These are phyloP conservation scores for Taeniopygia guttata DNA, from an alignment of 2,797 vertebrate species.

Conservation along the genomic window DNA sequence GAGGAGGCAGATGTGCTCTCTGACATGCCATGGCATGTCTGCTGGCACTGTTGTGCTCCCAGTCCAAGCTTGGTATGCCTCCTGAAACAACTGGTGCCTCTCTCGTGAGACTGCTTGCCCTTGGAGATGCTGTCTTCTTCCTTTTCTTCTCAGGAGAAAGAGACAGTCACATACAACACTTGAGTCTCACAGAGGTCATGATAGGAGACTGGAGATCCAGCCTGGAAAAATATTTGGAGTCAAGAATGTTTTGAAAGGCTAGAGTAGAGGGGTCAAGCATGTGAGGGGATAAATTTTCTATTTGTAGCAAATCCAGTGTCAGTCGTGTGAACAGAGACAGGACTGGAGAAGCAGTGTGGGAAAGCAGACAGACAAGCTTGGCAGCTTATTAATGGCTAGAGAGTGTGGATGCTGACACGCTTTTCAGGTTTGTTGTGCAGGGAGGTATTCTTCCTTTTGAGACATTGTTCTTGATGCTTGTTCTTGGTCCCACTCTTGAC, in stretches of 20 bases:
- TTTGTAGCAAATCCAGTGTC: slow-evolving; percentile 25
- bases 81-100: neutral
- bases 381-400: neutral
- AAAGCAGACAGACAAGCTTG: neutral
- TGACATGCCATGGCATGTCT: neutral
- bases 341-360: neutral
- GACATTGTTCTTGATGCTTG: neutral
- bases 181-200: neutral
- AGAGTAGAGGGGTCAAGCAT: slow-evolving; percentile 4
- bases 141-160: neutral
- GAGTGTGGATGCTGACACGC: neutral
- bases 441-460: neutral
- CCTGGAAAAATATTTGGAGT: slow-evolving; percentile 29
- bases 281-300: neutral
- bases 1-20: neutral
- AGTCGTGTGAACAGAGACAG: neutral
- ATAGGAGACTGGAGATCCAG: neutral
- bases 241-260: slow-evolving; percentile 35
- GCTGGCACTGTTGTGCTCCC: neutral
- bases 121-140: neutral
- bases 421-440: neutral
- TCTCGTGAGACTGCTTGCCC: neutral
- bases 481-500: neutral
- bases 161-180: neutral
- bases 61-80: neutral